Base-by-base conservation (phyloP, 2,888 invertebrate species). In the Drosophila kambysellisi region DNA sequence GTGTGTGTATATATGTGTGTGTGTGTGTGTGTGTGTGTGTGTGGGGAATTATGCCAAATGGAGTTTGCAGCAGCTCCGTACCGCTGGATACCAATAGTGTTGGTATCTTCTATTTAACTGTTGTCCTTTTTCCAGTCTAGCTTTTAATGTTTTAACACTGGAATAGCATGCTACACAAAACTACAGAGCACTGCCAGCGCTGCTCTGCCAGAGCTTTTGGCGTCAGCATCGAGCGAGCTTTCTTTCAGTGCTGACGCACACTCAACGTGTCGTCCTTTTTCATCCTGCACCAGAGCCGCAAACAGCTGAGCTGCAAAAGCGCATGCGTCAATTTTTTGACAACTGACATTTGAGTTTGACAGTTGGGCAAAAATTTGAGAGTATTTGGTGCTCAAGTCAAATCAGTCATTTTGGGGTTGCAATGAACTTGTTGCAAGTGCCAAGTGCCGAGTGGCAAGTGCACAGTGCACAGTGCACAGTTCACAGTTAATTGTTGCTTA, bases 81-180 rank as follows among this genome's bases (percentile, higher is more conserved):
- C 76, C 70, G 78, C 72, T 80, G 89, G 88, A 89, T 87, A 87
- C 90, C 88, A 89, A 90, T 89, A 88, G 90, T 85, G 89, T 88
- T 88, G 91, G 88, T 91, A 89, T 85, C 90, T 91, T 91, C 87
- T 81, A 78, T 81, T 72, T 82, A 74, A 81, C 80, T 79, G 88
- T 82, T 89, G 91, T 84, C 90, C 91, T 81, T 81, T 88, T 90
- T 89, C 82, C 77, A 80, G 79, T 69, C 80, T 76, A 90, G 90
- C 89, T 89, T 91, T 91, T 71, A 76, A 82, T 85, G 83, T 82
- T 82, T 88, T 74, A 79, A 85, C 76, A 83, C 90, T 89, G 87
- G 84, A 83, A 86, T 60, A 66, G 33, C 41, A 74, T 51, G 64
- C 70, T 58, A 68, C 61, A 20, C 52, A 51, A 48, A 62, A 67